Evolutionary conservation across 1,140 invertebrate species (phyloP).

Genomic region (Cheumatopsyche charites): DNA sequence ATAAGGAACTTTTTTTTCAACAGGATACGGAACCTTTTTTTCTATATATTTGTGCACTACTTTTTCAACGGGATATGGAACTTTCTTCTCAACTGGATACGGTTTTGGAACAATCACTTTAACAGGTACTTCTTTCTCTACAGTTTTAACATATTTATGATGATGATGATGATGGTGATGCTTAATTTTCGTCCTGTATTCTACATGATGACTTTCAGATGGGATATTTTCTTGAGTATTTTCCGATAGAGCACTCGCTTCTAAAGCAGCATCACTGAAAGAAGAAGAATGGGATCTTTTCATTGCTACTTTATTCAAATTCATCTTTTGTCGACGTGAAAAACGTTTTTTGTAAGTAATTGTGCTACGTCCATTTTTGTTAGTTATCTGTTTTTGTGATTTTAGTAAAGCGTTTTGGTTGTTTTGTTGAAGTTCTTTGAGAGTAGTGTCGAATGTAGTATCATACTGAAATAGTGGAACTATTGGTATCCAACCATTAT

Average conservation of each 20-base stretch:
- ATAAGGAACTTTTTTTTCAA: conserved; percentile 70
- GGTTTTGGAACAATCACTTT: conserved; percentile 59
- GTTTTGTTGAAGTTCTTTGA: conserved; percentile 3
- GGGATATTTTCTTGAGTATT: conserved; percentile 9
- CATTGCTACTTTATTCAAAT: conserved; percentile 27
- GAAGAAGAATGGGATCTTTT: conserved; percentile 42
- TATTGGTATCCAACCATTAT: conserved; percentile 40
- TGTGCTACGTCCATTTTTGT: not conserved
- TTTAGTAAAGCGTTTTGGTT: conserved; percentile 14
- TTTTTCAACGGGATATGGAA: conserved; percentile 68
- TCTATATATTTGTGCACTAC: conserved; percentile 68
- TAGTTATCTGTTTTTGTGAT: conserved; percentile 18
- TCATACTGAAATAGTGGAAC: conserved; percentile 29
- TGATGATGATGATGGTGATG: conserved; percentile 69
- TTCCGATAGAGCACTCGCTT: not conserved
- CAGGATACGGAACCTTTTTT: conserved; percentile 67
- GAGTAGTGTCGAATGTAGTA: not conserved
- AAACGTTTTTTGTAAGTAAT: not conserved
- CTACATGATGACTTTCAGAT: conserved; percentile 35
- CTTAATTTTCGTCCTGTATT: conserved; percentile 61
- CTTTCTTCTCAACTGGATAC: conserved; percentile 68
- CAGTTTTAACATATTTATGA: conserved; percentile 65
- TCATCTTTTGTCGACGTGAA: not conserved
- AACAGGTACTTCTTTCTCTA: conserved; percentile 60
- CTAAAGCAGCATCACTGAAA: conserved; percentile 36